Evolutionary conservation across 2,113 vertebrate species (phyloP), one percentile per base, ranked within the genome.

Genomic region (Thermophis baileyi): DNA sequence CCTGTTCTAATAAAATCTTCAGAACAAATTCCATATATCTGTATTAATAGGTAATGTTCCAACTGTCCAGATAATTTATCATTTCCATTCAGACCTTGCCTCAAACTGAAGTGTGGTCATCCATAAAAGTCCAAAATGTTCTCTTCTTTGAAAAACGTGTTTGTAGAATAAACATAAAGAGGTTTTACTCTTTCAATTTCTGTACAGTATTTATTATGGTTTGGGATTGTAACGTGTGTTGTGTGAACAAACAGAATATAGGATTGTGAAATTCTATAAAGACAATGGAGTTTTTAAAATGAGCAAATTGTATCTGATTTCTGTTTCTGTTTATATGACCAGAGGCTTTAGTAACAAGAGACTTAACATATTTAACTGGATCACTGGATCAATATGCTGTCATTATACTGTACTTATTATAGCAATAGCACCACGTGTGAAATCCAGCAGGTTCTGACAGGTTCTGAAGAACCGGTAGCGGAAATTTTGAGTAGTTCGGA

Each of bases 91-190:
- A 92, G 94, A 90, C 89, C 35, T 24, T 91, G 87, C 6, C 89
- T 92, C 35, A 93, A 94, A 86, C 85, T 86, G 57, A 91, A 93
- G 35, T 22, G 60, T 18, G 93, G 85, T 54, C 35, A 91, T 35
- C 3, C 44, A 85, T 88, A 63, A 91, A 95, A 94, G 50, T 54
- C 54, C 51, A 93, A 94, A 91, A 87, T 93, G 92, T 92, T 94
- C 94, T 35, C 49, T 0, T 92, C 40, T 30, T 40, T 1, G 1
- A 35, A 57, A 95, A 94, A 85, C 35, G 86, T 0, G 0, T 91
- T 93, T 93, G 30, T 81, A 94, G 87, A 91, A 92, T 86, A 25
- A 91, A 92, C 93, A 93, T 57, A 5, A 94, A 90, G 46, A 92
- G 11, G 6, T 90, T 30, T 63, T 89, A 40, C 90, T 88, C 46